Percentiles rank a stretch among this genome's conserved stretches.
These are phyloP conservation scores for Ondatra zibethicus DNA, from an alignment of 2,113 vertebrate species.

Conservation along the genomic window DNA sequence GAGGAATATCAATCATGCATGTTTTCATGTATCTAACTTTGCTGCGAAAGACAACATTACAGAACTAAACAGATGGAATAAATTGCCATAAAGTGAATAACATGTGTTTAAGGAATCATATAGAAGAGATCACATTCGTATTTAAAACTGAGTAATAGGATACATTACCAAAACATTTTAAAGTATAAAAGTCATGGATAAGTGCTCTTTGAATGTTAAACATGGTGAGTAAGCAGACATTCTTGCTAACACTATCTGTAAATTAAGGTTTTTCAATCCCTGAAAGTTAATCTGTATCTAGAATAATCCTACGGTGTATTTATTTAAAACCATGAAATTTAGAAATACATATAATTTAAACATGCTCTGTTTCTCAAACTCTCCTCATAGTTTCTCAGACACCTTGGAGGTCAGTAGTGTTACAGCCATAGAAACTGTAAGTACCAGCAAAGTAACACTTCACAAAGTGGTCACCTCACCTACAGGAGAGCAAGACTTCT, in stretches of 20 bases:
- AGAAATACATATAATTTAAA: neutral
- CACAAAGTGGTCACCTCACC: neutral
- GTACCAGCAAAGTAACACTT: neutral
- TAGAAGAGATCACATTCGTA: conserved; percentile 19
- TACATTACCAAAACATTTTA: neutral
- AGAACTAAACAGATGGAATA: conserved; percentile 60
- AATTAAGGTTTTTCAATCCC: neutral
- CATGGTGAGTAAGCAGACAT: neutral
- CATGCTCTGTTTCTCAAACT: neutral
- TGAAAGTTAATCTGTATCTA: neutral
- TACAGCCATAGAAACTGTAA: neutral
- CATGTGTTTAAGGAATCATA: conserved; percentile 61
- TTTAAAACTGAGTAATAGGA: neutral
- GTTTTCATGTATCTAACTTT: conserved; percentile 69
- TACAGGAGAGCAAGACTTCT: neutral
- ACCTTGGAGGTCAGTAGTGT: neutral
- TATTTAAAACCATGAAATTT: neutral
- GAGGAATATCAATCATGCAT: conserved; percentile 78
- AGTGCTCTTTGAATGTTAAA: neutral
- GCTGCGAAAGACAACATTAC: conserved; percentile 73
- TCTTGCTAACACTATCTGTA: neutral
- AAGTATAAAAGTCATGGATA: conserved; percentile 32
- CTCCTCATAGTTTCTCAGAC: neutral
- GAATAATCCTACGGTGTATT: neutral
- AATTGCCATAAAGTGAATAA: conserved; percentile 74